These are phyloP conservation scores for Lumbricus terrestris DNA, from an alignment of 2,888 invertebrate genomes.

Conservation along the genomic window DNA sequence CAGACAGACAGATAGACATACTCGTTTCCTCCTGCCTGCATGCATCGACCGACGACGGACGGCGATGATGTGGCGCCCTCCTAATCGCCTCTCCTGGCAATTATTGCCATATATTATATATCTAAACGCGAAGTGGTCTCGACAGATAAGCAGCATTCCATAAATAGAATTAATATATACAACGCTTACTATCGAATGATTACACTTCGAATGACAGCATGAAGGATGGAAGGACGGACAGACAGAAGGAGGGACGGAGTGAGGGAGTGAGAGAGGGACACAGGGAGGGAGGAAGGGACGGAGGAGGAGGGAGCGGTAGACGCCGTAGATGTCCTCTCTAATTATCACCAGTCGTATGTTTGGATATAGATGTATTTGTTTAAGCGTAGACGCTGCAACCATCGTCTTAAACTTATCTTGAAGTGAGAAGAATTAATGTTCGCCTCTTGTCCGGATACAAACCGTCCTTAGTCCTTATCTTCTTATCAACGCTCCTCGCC, in stretches of 20 bases:
- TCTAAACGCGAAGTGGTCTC: not conserved
- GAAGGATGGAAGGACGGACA: not conserved
- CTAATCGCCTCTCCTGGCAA: not conserved
- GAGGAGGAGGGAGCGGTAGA: not conserved
- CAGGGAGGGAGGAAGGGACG: not conserved
- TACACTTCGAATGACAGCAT: not conserved
- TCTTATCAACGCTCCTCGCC: not conserved
- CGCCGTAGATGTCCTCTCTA: not conserved
- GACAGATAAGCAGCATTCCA: not conserved
- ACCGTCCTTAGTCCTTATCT: not conserved
- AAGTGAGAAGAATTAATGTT: constrained; percentile 3
- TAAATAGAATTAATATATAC: not conserved
- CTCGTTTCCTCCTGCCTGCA: not conserved
- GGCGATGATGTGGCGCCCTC: not conserved
- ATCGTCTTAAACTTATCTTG: constrained; percentile 3
- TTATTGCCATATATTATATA: too few relatives aligned
- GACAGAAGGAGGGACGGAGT: too few relatives aligned
- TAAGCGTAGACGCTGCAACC: not conserved
- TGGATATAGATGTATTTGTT: not conserved
- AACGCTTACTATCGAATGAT: not conserved
- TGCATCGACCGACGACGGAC: not conserved
- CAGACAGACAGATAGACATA: too few relatives aligned
- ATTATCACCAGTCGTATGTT: not conserved
- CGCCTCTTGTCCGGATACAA: not conserved
- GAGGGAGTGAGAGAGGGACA: not conserved